These are phyloP conservation scores for Babyrousa celebensis DNA, from an alignment of 2,797 vertebrate genomes.

Conservation along the genomic window DNA sequence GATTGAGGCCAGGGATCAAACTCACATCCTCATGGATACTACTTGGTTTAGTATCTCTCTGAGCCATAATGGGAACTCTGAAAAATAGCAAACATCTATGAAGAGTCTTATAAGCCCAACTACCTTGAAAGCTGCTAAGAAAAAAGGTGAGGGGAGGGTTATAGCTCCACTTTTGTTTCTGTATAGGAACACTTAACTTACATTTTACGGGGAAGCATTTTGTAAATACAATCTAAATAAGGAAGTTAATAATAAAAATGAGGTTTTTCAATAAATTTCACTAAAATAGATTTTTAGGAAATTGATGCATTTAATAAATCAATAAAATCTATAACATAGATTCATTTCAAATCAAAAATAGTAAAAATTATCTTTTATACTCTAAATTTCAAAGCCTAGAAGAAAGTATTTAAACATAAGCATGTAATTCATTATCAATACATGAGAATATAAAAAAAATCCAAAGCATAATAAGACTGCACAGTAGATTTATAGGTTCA, in stretches of 20 bases:
- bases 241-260: neutral
- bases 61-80: too few species aligned
- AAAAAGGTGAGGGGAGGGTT: fast-evolving
- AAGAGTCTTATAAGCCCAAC: neutral
- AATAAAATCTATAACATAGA: neutral
- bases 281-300: neutral
- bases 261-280: slow-evolving; percentile 16
- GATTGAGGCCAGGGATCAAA: too few species aligned
- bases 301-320: neutral
- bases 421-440: slow-evolving; percentile 45
- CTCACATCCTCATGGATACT: too few species aligned
- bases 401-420: neutral
- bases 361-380: neutral
- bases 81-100: neutral
- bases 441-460: slow-evolving; percentile 64
- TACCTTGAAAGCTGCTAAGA: neutral
- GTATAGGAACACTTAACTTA: neutral
- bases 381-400: slow-evolving; percentile 52
- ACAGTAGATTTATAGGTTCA: slow-evolving; percentile 57
- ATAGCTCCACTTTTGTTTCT: neutral
- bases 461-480: slow-evolving; percentile 43
- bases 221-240: neutral
- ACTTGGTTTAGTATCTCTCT: too few species aligned
- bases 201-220: neutral
- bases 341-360: slow-evolving; percentile 16